A percentile compares a stretch with the other conserved stretches of the same genome.
Conservation (phyloP, 2,888 invertebrate genomes). For the Melinaea menophilus region DNA sequence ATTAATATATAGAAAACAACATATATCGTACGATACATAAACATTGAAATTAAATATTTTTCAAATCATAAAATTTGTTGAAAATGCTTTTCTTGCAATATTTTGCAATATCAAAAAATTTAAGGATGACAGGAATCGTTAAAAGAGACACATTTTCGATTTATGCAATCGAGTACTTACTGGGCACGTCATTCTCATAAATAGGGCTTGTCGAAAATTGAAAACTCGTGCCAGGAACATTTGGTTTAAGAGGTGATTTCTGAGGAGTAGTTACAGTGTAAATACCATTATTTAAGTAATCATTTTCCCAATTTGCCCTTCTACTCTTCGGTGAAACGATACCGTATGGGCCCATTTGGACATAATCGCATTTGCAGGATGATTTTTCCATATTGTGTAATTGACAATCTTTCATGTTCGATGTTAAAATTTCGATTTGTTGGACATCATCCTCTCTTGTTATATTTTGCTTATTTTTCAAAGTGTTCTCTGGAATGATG, state of each 20-base stretch:
- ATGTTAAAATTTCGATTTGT: constrained; percentile 68
- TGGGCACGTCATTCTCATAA: constrained; percentile 69
- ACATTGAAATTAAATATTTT: too few relatives aligned
- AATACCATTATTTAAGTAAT: constrained; percentile 66
- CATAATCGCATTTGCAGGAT: constrained; percentile 70
- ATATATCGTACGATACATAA: too few relatives aligned
- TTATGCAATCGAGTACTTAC: constrained; percentile 40
- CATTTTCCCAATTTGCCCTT: constrained; percentile 64
- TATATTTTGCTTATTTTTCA: constrained; percentile 66
- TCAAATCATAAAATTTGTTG: too few relatives aligned
- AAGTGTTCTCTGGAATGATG: constrained; percentile 67
- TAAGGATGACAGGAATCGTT: neutral
- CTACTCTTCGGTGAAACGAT: constrained; percentile 64
- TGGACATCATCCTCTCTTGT: constrained; percentile 70
- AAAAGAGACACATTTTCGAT: neutral
- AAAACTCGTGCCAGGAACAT: constrained; percentile 66
- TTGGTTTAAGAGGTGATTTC: constrained; percentile 63
- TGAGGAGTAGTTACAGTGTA: constrained; percentile 70
- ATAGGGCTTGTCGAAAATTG: constrained; percentile 69
- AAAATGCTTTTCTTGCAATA: too few relatives aligned
- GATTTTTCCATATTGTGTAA: constrained; percentile 65
- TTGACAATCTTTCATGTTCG: constrained; percentile 71
- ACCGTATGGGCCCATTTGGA: constrained; percentile 69
- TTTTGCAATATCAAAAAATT: too few relatives aligned
- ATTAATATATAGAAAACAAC: too few relatives aligned